Base-by-base conservation (phyloP, 2,113 vertebrate species). In the Oncorhynchus mykiss region DNA sequence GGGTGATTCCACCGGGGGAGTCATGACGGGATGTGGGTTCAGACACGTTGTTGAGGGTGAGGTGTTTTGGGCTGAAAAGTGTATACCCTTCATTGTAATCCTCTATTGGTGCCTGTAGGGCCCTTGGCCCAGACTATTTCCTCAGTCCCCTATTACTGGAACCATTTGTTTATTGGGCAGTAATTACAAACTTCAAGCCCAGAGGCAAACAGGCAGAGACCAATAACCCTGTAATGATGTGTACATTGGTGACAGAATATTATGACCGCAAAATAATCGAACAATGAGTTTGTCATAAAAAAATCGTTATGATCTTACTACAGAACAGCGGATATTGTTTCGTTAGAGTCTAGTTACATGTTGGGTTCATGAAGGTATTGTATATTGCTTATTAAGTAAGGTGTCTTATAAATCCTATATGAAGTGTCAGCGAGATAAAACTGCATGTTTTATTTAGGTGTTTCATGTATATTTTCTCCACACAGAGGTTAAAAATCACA, bases 1-100 rank as follows among this genome's bases (percentile, higher is more conserved):
- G 91, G 91, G 93, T 89, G 93, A 94, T 91, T 94, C 93, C 92
- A 85, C 88, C 78, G 89, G 95, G 96, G 94, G 92, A 92, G 91
- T 89, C 90, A 93, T 16, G 90, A 18, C 93, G 89, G 90, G 93
- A 89, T 90, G 85, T 82, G 75, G 87, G 92, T 93, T 94, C 93
- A 94, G 94, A 93, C 93, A 92, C 88, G 88, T 86, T 59, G 78
- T 72, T 67, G 34, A 49, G 71, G 71, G 78, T 85, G 84, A 82
- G 87, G 34, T 79, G 86, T 88, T 86, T 76, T 14, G 81, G 82
- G 74, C 27, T 88, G 85, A 97, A 95, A 98, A 97, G 95, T 92
- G 39, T 86, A 7, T 92, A 92, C 91, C 85, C 75, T 78, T 81
- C 78, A 78, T 83, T 57, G 78, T 93, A 93, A 92, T 93, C 92